phyloP scores from a whole-genome alignment of 2,113 vertebrate genomes.

The Urocynchramus pylzowi region DNA sequence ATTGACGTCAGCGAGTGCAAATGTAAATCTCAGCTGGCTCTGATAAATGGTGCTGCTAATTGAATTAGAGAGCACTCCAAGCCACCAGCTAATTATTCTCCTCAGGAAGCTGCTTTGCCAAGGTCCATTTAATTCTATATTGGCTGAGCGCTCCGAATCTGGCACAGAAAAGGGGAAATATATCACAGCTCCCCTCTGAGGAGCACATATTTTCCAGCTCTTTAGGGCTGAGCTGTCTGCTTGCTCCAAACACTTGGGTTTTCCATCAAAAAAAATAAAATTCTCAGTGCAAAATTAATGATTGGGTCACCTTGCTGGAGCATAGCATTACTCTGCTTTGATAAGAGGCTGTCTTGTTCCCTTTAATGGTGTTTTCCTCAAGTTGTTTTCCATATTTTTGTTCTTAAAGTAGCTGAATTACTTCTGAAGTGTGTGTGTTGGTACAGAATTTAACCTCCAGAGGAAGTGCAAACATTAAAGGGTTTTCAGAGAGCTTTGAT shows the following conservation, averaged over 20 bases:
- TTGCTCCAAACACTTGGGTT: background rate
- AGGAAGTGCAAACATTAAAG: background rate
- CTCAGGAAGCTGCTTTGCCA: conserved; percentile 71
- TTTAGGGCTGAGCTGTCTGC: background rate
- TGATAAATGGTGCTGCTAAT: conserved; percentile 73
- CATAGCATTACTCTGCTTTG: background rate
- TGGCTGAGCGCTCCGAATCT: conserved; percentile 51
- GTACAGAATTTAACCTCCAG: background rate
- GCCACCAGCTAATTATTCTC: conserved; percentile 70
- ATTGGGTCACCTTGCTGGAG: background rate
- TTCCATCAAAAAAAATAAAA: background rate
- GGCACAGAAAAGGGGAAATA: conserved; percentile 6
- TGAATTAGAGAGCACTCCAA: conserved; percentile 76
- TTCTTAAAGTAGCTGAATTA: background rate
- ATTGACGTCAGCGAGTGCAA: conserved; percentile 70
- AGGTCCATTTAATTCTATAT: conserved; percentile 69
- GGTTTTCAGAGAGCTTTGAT: background rate
- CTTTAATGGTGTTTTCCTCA: background rate
- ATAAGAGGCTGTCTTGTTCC: background rate
- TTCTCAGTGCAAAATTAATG: background rate
- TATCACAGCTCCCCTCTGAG: conserved; percentile 44
- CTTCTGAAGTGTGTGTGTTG: background rate
- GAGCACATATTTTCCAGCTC: conserved; percentile 37
- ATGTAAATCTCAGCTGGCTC: conserved; percentile 65
- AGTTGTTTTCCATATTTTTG: background rate